phyloP scores from a whole-genome alignment of 1,140 invertebrate genomes.

The Drosophila pseudoobscura region DNA sequence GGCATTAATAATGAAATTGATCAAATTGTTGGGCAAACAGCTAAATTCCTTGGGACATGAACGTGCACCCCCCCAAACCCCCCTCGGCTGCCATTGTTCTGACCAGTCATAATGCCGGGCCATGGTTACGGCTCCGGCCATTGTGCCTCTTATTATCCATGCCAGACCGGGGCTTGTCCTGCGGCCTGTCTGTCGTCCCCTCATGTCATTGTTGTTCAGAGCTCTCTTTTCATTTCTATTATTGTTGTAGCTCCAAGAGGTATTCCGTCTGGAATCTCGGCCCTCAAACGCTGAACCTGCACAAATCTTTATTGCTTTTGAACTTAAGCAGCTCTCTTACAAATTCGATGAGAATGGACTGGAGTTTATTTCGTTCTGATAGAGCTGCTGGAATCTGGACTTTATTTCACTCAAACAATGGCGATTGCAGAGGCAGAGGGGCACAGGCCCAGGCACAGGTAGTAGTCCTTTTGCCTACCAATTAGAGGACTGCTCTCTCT shows the following conservation, averaged over 20 bases:
- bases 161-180: constrained; percentile 37
- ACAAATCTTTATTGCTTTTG: constrained; percentile 70
- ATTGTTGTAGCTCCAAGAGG: constrained; percentile 17
- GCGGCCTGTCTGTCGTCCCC: constrained; percentile 2
- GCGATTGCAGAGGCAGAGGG: too few relatives aligned
- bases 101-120: background rate
- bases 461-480: too few relatives aligned
- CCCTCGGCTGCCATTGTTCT: constrained; percentile 4
- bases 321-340: constrained; percentile 31
- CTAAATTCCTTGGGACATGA: constrained; percentile 26
- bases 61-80: background rate
- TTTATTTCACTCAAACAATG: too few relatives aligned
- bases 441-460: too few relatives aligned
- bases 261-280: constrained; percentile 8
- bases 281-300: constrained; percentile 58
- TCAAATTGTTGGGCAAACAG: constrained; percentile 59
- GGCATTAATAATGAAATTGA: constrained; percentile 60
- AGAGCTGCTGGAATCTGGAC: too few relatives aligned
- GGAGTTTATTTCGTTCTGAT: too few relatives aligned
- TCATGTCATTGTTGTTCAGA: constrained; percentile 24
- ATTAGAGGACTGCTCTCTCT: background rate
- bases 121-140: constrained; percentile 8
- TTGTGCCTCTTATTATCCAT: constrained; percentile 45
- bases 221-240: background rate
- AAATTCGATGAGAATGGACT: too few relatives aligned